These are phyloP conservation scores for Eunapius fragilis DNA, from an alignment of 37 sponge, comb jelly and placozoan species.

Conservation along the genomic window DNA sequence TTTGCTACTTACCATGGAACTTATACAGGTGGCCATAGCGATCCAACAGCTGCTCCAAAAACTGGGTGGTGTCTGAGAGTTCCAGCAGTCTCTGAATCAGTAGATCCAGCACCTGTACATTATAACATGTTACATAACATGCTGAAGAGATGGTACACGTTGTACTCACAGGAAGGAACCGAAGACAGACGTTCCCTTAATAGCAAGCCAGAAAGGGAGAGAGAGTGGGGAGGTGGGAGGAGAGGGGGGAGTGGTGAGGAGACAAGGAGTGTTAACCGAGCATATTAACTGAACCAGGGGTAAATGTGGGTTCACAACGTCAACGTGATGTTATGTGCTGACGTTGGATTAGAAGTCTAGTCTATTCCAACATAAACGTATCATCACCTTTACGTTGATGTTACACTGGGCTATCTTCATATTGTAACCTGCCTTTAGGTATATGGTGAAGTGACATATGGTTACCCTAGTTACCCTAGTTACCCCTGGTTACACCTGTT, in stretches of 20 bases:
- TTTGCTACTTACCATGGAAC: slow-evolving; percentile 66
- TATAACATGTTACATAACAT: neutral
- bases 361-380: too few relatives aligned
- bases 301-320: too few relatives aligned
- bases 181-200: slow-evolving; percentile 85
- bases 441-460: too few relatives aligned
- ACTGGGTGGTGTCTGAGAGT: slow-evolving; percentile 35
- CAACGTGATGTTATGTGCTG: too few relatives aligned
- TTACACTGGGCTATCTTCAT: too few relatives aligned
- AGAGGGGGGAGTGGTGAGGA: neutral
- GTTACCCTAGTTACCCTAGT: neutral
- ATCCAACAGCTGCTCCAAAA: slow-evolving; percentile 57
- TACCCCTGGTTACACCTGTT: neutral
- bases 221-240: neutral
- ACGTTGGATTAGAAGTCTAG: too few relatives aligned
- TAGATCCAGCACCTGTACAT: slow-evolving; percentile 74
- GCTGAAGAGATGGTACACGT: neutral
- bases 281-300: too few relatives aligned
- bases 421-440: too few relatives aligned
- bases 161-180: slow-evolving; percentile 51
- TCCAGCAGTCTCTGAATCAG: slow-evolving; percentile 82
- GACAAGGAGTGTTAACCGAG: neutral
- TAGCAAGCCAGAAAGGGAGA: slow-evolving; percentile 9
- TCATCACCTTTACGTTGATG: too few relatives aligned
- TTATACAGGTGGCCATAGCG: slow-evolving; percentile 64